Evolutionary conservation across 92 coral and sea anemone species (phyloP).

Genomic region (Palythoa grandiflora): DNA sequence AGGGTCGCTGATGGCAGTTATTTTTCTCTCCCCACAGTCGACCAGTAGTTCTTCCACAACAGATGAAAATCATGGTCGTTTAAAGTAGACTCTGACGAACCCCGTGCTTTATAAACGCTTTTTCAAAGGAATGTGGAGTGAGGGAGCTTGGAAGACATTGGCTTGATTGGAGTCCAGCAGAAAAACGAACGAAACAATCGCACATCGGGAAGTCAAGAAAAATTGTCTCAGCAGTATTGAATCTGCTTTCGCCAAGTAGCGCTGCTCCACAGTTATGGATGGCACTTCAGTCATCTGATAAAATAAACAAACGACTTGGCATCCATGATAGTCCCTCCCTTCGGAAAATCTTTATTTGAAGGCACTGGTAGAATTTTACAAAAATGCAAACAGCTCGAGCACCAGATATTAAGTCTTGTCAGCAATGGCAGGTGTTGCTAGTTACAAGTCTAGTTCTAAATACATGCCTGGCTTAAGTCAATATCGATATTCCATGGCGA

Average conservation of each 20-base stretch:
- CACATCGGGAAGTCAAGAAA: background rate
- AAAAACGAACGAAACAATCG: constrained; percentile 3
- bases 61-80: background rate
- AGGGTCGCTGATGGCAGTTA: background rate
- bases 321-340: background rate
- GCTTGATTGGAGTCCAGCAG: constrained; percentile 11
- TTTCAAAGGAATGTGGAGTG: background rate
- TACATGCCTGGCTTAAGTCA: constrained; percentile 34
- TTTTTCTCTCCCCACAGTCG: constrained; percentile 14
- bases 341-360: constrained; percentile 14
- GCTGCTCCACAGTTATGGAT: constrained; percentile 20
- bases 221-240: constrained; percentile 7
- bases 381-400: constrained; percentile 24
- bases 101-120: background rate
- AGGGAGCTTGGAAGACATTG: background rate
- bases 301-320: constrained; percentile 7
- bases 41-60: background rate
- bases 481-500: constrained; percentile 27
- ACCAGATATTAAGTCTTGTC: constrained; percentile 24
- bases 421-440: constrained; percentile 12
- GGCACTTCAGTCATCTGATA: constrained; percentile 25
- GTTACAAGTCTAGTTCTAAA: constrained; percentile 16
- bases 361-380: constrained; percentile 18
- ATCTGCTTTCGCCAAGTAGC: constrained; percentile 12
- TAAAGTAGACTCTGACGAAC: background rate